A percentile compares a stretch with the other conserved stretches of the same genome.
phyloP scores from a whole-genome alignment of 2,888 invertebrate genomes.

The Anticlea derivata region DNA sequence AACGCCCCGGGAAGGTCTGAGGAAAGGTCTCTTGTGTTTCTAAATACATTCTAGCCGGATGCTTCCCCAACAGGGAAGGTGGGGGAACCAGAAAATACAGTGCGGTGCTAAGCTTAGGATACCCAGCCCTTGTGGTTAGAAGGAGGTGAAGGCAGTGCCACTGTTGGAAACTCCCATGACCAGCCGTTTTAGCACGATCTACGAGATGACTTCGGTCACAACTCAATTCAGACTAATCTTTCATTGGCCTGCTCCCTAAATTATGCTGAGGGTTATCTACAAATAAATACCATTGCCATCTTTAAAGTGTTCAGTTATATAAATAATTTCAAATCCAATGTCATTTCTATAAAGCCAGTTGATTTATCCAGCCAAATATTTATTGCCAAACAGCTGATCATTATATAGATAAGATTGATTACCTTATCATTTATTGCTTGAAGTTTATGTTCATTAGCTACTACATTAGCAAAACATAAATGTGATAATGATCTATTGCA shows the following conservation, averaged over 20 bases:
- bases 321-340: slow-evolving; percentile 7
- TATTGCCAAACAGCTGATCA: slow-evolving; percentile 16
- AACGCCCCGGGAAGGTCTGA: slow-evolving; percentile 93
- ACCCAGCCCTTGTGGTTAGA: slow-evolving; percentile 67
- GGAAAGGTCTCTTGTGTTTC: slow-evolving; percentile 83
- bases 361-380: slow-evolving; percentile 8
- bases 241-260: slow-evolving; percentile 83
- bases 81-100: slow-evolving; percentile 90
- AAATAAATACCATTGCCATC: slow-evolving; percentile 5
- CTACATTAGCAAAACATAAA: neutral
- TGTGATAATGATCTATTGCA: neutral
- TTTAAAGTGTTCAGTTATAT: neutral
- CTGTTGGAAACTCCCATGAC: slow-evolving; percentile 89
- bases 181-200: slow-evolving; percentile 90
- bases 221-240: slow-evolving; percentile 96
- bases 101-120: slow-evolving; percentile 78
- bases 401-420: slow-evolving; percentile 2
- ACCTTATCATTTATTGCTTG: neutral
- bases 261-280: slow-evolving; percentile 68
- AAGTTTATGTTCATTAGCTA: neutral
- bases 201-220: slow-evolving; percentile 86
- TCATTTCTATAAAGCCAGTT: neutral
- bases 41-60: slow-evolving; percentile 87
- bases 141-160: slow-evolving; percentile 68
- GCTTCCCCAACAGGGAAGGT: slow-evolving; percentile 85